A percentile compares a stretch with the other conserved stretches of the same genome.
Conservation (phyloP, 1,140 invertebrate genomes). For the Oscheius sp. region DNA sequence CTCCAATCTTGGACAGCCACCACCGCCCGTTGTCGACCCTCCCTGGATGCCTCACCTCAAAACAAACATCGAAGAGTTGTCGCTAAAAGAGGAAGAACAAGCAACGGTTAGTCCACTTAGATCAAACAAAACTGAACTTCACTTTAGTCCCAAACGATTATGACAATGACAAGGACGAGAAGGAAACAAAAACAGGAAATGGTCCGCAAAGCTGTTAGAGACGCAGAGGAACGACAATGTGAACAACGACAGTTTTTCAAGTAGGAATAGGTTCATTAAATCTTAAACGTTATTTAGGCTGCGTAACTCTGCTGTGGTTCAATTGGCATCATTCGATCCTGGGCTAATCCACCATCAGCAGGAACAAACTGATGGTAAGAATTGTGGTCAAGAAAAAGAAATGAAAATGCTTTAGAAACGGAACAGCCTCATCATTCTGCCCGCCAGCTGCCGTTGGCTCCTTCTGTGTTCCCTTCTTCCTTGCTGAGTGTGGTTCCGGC, state of each 20-base stretch:
- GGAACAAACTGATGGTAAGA: slow-evolving; percentile 17
- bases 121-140: background rate
- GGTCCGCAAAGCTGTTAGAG: slow-evolving; percentile 86
- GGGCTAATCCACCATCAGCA: slow-evolving; percentile 72
- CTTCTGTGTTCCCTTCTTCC: slow-evolving; percentile 91
- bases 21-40: slow-evolving; percentile 83
- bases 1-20: slow-evolving; percentile 13
- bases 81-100: slow-evolving; percentile 94
- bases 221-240: slow-evolving; percentile 89
- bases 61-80: slow-evolving; percentile 97
- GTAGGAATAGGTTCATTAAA: no score
- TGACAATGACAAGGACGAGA: slow-evolving; percentile 94
- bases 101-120: slow-evolving; percentile 67
- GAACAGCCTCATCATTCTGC: slow-evolving; percentile 21
- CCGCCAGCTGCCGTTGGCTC: slow-evolving; percentile 75
- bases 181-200: slow-evolving; percentile 98
- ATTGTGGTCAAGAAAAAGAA: background rate
- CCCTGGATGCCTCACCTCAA: slow-evolving; percentile 97
- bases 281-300: no score
- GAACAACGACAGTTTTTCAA: slow-evolving; percentile 87
- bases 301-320: slow-evolving; percentile 85
- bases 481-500: slow-evolving; percentile 89
- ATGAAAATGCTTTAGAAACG: slow-evolving; percentile 32
- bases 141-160: slow-evolving; percentile 79
- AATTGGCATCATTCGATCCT: slow-evolving; percentile 91